Conservation (phyloP, 2,797 vertebrate species). For the Paedocypris micromegethes region DNA sequence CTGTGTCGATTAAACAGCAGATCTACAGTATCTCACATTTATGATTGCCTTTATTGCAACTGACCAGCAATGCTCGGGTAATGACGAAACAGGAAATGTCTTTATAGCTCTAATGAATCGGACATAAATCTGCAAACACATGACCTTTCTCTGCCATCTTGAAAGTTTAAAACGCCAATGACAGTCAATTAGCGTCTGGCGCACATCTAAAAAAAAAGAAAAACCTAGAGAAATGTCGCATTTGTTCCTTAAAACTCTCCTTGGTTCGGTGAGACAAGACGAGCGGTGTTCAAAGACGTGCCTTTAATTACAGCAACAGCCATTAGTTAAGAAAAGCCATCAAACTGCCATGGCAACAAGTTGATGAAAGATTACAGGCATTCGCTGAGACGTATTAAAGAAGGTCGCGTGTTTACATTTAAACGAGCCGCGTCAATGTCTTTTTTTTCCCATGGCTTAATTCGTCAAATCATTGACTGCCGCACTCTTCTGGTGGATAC, state of each 20-base stretch:
- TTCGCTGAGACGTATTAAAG: neutral
- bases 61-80: slow-evolving; percentile 5
- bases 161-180: slow-evolving; percentile 2
- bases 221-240: neutral
- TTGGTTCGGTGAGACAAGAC: slow-evolving; percentile 10
- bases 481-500: slow-evolving; percentile 25
- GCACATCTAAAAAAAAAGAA: neutral
- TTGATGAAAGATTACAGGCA: slow-evolving; percentile 9
- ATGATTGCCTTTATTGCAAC: slow-evolving; percentile 1
- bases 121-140: slow-evolving; percentile 5
- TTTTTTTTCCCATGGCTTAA: slow-evolving; percentile 28
- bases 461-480: slow-evolving; percentile 39
- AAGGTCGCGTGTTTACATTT: slow-evolving; percentile 18
- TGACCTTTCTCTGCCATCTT: slow-evolving; percentile 16
- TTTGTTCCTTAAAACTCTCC: slow-evolving; percentile 3
- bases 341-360: slow-evolving; percentile 3
- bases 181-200: neutral
- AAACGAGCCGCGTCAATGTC: slow-evolving; percentile 13
- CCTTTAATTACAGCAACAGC: slow-evolving; percentile 14
- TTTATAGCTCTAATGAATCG: slow-evolving; percentile 12
- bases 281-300: slow-evolving; percentile 1
- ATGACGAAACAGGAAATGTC: slow-evolving; percentile 11
- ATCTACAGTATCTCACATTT: slow-evolving; percentile 12
- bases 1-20: slow-evolving; percentile 17
- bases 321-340: slow-evolving; percentile 9